Base-by-base conservation (phyloP, 1,140 invertebrate genomes). In the Eurosta solidaginis region DNA sequence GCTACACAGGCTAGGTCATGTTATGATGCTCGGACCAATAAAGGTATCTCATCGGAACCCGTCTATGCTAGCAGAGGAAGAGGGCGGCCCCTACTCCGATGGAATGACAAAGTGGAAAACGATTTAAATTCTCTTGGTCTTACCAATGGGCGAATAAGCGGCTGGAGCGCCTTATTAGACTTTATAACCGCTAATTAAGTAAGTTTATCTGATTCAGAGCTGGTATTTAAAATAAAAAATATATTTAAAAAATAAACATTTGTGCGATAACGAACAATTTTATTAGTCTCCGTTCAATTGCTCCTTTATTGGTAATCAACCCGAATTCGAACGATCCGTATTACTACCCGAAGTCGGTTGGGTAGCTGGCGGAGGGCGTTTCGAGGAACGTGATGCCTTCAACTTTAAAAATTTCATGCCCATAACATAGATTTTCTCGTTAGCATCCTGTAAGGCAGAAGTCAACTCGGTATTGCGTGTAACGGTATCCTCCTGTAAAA, bases 341-440 rank as follows among this genome's bases (percentile, higher is more conserved):
- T 68, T 68, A 40, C 59, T 68, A 40, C 59, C 59, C 59, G 59
- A 68, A 10, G 59, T 68, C 20, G 33, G 45, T 47, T 47, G 12
- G 45, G 3, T 3, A 47, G 12, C 20, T 68, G n/a, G n/a, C n/a
- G 4, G 36, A 40, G 27, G 54, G 33, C 27, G 59, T 36, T 68
- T 68, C 33, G 59, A n/a, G n/a, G n/a, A 68, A 68, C 59, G 59
- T 20, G 59, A 68, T 22, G 59, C 59, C 33, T 68, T 77, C 29
- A 78, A 42, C 36, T 78, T 78, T 68, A 79, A 54, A 49, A 52
- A 79, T 47, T 79, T 79, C 45, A 79, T 74, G 12, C 75, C 78
- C 75, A 79, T 79, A 22, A 74, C 44, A 52, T 79, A 79, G 33
- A 77, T 77, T 47, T 79, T 77, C 22, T 79, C 78, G 36, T 79